Conservation (phyloP, 2,113 vertebrate genomes). For the Upupa epops region DNA sequence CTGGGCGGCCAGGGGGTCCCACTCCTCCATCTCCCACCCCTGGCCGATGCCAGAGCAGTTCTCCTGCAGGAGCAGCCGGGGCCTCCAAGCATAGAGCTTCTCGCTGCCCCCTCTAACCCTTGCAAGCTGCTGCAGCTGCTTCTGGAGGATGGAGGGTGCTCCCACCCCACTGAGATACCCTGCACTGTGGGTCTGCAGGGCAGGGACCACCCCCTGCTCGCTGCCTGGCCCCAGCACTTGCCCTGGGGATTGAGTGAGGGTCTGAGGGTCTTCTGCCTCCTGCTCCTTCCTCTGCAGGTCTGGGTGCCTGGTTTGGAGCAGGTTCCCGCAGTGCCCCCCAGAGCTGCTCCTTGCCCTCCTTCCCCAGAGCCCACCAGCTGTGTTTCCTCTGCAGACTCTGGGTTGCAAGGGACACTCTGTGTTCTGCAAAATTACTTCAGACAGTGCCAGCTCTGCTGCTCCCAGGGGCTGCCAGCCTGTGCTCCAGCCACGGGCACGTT, state of each 20-base stretch:
- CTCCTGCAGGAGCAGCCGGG: background rate
- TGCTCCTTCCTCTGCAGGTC: background rate
- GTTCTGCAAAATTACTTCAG: too few relatives aligned
- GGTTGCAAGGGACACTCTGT: too few relatives aligned
- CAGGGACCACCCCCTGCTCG: background rate
- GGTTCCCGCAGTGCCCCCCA: rapidly evolving
- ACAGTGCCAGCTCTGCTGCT: background rate
- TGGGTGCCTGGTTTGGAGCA: rapidly evolving
- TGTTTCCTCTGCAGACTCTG: background rate
- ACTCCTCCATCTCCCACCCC: background rate
- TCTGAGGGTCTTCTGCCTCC: too few relatives aligned
- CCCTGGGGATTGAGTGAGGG: background rate
- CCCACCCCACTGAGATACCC: rapidly evolving
- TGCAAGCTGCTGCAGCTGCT: background rate
- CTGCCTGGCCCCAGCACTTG: rapidly evolving
- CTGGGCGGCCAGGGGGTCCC: background rate
- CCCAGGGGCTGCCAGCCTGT: background rate
- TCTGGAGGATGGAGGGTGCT: background rate
- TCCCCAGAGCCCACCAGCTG: background rate
- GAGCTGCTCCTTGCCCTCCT: rapidly evolving
- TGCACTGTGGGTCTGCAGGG: rapidly evolving
- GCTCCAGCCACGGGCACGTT: background rate
- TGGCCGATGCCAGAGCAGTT: background rate
- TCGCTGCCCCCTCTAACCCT: background rate
- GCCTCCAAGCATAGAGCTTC: too few relatives aligned